Evolutionary conservation across 2,797 vertebrate genomes (phyloP).

Genomic region (Apogon talboti): DNA sequence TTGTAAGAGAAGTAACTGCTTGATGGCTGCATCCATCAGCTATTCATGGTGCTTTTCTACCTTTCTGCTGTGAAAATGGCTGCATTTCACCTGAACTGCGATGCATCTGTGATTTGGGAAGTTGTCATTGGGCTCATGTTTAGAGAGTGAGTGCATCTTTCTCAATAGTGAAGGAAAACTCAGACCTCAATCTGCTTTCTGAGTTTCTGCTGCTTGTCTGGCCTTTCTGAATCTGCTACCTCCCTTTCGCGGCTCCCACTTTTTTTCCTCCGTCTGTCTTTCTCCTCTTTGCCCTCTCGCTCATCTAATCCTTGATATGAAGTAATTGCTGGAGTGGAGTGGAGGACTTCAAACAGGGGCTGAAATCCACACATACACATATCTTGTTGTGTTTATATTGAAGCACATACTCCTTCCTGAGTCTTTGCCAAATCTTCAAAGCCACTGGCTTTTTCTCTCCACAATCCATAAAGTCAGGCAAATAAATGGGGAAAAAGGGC

Average conservation of each 20-base stretch:
- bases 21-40: constrained; percentile 9
- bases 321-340: constrained; percentile 82
- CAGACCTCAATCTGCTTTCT: constrained; percentile 63
- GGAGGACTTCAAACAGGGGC: constrained; percentile 81
- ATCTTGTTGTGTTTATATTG: constrained; percentile 76
- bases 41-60: constrained; percentile 33
- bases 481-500: constrained; percentile 73
- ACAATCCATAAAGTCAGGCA: constrained; percentile 79
- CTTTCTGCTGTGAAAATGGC: constrained; percentile 30
- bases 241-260: constrained; percentile 46
- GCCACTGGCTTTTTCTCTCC: constrained; percentile 68
- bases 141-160: constrained; percentile 36
- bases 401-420: constrained; percentile 70
- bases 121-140: constrained; percentile 48
- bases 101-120: constrained; percentile 41
- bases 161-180: constrained; percentile 38
- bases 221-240: constrained; percentile 53
- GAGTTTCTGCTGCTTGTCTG: constrained; percentile 35
- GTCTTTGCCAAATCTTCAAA: constrained; percentile 85
- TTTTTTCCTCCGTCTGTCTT: constrained; percentile 51
- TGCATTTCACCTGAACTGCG: constrained; percentile 35
- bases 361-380: constrained; percentile 71
- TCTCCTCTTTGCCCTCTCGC: constrained; percentile 65
- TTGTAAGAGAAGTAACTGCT: constrained; percentile 19
- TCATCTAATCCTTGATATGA: constrained; percentile 86